Evolutionary conservation across 2,888 invertebrate species (phyloP), one percentile per base, ranked within the genome.

Genomic region (Chalcosyrphus nemorum): DNA sequence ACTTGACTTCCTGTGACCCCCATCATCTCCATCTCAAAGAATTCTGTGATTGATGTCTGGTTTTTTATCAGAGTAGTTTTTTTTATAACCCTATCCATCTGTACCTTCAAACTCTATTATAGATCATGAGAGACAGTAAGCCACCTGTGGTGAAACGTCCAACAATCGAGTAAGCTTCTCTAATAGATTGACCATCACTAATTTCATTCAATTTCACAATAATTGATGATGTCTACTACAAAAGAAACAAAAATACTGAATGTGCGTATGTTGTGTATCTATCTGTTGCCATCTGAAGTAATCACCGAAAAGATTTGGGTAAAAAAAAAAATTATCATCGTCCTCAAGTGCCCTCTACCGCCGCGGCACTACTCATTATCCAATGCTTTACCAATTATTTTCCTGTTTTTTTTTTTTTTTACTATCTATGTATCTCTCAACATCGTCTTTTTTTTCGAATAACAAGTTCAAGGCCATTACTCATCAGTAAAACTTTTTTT

Each of bases 391-490:
- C 38, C 63, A 65, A 66, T 63, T 75, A 81, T 75, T 63, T 77
- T 52, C 21, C 45, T 57, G 27, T 24, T 52, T 15, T 24, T 38
- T 70, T 38, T 45, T 45, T 15, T 29, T 29, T 15, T 50, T 19
- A 13, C n/a, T 45, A 47, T 63, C 56, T 80, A 38, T 61, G 29
- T 63, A 56, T 59, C 35, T 50, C 15, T 52, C 27, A 59, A 35
- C 43, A 19, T 50, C 65, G 24, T 11, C 57, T 66, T 41, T 11
- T 50, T 66, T 41, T 63, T 71, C 38, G 52, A 63, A 82, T 68
- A 82, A 82, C 82, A 78, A 82, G 82, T 82, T 82, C 82, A 82
- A 82, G 82, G 82, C 78, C 82, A 82, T 82, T 72, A 78, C 56
- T 72, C 78, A 78, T 78, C 72, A 63, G 72, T 41, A 17, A n/a